These are phyloP conservation scores for Helicorthomorpha holstii DNA, from an alignment of 1,140 invertebrate species.

Conservation along the genomic window DNA sequence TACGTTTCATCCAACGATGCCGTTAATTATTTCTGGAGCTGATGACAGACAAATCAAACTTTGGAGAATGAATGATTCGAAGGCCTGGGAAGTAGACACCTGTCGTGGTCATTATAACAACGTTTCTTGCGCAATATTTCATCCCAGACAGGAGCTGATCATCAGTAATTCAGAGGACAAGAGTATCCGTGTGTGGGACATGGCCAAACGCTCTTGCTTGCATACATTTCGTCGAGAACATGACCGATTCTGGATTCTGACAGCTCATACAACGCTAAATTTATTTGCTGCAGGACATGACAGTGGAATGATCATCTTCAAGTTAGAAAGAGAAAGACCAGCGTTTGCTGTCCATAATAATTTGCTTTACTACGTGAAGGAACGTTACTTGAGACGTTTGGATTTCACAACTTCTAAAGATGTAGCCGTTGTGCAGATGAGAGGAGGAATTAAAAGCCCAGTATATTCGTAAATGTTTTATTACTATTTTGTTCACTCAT, in stretches of 20 bases:
- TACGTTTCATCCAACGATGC: constrained; percentile 84
- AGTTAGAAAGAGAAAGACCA: constrained; percentile 85
- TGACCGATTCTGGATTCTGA: constrained; percentile 92
- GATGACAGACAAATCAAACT: constrained; percentile 96
- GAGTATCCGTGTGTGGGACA: constrained; percentile 96
- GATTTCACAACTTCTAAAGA: constrained; percentile 91
- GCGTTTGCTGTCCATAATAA: constrained; percentile 89
- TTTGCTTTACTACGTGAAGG: constrained; percentile 90
- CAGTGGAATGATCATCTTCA: constrained; percentile 70
- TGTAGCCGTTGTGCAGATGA: constrained; percentile 78
- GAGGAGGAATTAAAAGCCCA: constrained; percentile 51
- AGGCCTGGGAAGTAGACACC: constrained; percentile 98
- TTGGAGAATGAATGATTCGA: constrained; percentile 97
- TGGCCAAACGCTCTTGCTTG: constrained; percentile 91
- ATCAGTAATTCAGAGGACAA: constrained; percentile 97
- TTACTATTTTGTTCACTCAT: neutral
- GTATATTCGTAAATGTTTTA: constrained; percentile 37
- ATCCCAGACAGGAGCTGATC: constrained; percentile 91
- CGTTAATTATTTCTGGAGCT: constrained; percentile 89
- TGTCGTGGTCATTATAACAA: constrained; percentile 99
- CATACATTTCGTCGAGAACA: constrained; percentile 90
- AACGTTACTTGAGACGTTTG: constrained; percentile 70
- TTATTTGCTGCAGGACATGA: constrained; percentile 90
- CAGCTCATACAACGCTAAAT: constrained; percentile 68
- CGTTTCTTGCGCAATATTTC: constrained; percentile 94